Base-by-base conservation (phyloP, 2,113 vertebrate genomes). In the Orthonyx spaldingii region DNA sequence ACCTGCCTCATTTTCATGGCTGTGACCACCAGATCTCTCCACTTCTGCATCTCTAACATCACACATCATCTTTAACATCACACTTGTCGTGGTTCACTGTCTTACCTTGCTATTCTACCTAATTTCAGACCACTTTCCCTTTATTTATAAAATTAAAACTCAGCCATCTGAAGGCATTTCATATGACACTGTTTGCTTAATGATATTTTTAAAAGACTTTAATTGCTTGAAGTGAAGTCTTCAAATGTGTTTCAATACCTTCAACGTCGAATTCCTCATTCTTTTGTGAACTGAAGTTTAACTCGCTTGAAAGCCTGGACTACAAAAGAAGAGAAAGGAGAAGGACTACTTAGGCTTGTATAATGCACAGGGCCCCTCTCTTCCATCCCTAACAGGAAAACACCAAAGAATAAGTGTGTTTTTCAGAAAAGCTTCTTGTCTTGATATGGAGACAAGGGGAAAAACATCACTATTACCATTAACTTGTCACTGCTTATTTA, bases 401-500 rank as follows among this genome's bases (percentile, higher is more conserved):
- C 28, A 70, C 10, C 21, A 74, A 84, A 68, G 39, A 90, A 65
- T 59, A 89, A 87, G 46, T 46, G 59, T 21, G 17, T 42, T 87
- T 80, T 86, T 78, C 69, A 78, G 69, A 82, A 93, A 75, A 84
- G 28, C 60, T 78, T 84, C 44, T 84, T 87, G 18, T 46, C 61
- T 80, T 91, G 59, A 55, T 91, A 82, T 7, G 26, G 57, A 90
- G 41, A 87, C 33, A 56, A 87, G 53, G 16, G 63, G 78, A 1
- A 23, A 65, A 66, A 59, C 66, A 64, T 32, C 49, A 71, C 49
- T 53, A 64, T 75, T 37, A 82, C 52, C 49, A 84, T 87, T 90
- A 93, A 87, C 50, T 82, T 83, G 30, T 63, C 70, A 92, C 61
- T n/a, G 52, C 63, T 87, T 90, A 90, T 84, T 90, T 90, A 90